Percentiles rank a stretch among this genome's conserved stretches.
Conservation (phyloP, 1,140 invertebrate species). For the Lycorma delicatula region DNA sequence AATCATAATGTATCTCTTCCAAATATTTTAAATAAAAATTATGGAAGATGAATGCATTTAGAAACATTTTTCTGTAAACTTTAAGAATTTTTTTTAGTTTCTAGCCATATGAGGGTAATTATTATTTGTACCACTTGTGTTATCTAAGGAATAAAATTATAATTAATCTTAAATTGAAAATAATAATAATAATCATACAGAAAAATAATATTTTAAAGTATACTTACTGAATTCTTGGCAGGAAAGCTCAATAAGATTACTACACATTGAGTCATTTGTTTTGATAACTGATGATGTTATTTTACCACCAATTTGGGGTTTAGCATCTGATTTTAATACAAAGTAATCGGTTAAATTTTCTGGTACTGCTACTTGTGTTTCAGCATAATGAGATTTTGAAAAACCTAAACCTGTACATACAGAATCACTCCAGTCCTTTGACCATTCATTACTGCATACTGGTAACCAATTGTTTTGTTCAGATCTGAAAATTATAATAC, state of each 20-base stretch:
- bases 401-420: conserved; percentile 48
- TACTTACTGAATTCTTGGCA: conserved; percentile 48
- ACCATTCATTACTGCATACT: conserved; percentile 47
- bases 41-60: too few species aligned
- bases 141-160: too few species aligned
- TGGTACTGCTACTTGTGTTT: neutral
- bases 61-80: too few species aligned
- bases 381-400: conserved; percentile 34
- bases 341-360: conserved; percentile 31
- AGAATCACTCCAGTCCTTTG: conserved; percentile 42
- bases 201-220: neutral
- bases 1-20: too few species aligned
- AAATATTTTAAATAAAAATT: too few species aligned
- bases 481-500: too few species aligned
- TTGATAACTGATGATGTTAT: conserved; percentile 40
- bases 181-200: too few species aligned
- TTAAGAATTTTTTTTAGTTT: too few species aligned
- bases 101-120: too few species aligned
- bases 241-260: conserved; percentile 42
- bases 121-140: too few species aligned
- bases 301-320: conserved; percentile 24
- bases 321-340: conserved; percentile 37
- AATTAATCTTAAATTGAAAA: too few species aligned
- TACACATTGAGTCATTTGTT: conserved; percentile 36
- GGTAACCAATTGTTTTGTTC: too few species aligned